These are phyloP conservation scores for Anolis carolinensis DNA, from an alignment of 2,113 vertebrate genomes.

Conservation along the genomic window DNA sequence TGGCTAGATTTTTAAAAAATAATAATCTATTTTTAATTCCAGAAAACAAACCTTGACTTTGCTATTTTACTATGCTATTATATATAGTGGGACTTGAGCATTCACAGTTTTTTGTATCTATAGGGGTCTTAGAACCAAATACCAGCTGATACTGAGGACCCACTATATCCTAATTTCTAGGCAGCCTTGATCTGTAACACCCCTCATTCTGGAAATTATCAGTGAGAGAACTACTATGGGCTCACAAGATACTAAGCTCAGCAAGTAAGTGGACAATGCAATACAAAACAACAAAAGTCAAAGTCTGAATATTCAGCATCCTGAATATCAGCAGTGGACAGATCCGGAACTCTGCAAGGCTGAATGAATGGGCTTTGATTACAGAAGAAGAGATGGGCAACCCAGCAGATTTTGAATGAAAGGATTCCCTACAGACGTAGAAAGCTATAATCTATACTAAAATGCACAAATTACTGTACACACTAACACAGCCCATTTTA, in stretches of 20 bases:
- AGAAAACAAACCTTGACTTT: too few relatives aligned
- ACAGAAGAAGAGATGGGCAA: constrained; percentile 56
- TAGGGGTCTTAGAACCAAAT: too few relatives aligned
- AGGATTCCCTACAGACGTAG: constrained; percentile 60
- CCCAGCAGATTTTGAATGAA: constrained; percentile 64
- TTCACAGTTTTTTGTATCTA: too few relatives aligned
- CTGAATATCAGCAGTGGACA: constrained; percentile 61
- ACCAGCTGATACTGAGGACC: too few relatives aligned
- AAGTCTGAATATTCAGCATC: constrained; percentile 52
- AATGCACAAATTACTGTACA: constrained; percentile 33
- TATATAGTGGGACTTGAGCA: too few relatives aligned
- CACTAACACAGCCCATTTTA: constrained; percentile 46
- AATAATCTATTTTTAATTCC: too few relatives aligned
- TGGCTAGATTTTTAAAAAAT: too few relatives aligned
- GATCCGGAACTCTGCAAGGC: constrained; percentile 58
- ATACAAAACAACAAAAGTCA: constrained; percentile 51
- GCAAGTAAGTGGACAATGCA: constrained; percentile 15
- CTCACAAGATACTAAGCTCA: constrained; percentile 11
- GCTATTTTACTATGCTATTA: too few relatives aligned
- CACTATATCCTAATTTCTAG: neutral
- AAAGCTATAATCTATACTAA: constrained; percentile 47
- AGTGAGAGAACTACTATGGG: neutral
- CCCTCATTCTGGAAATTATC: constrained; percentile 13
- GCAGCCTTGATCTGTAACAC: constrained; percentile 1
- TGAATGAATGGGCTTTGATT: constrained; percentile 64